Conservation (phyloP, 2,797 vertebrate genomes). For the Lagorchestes hirsutus region DNA sequence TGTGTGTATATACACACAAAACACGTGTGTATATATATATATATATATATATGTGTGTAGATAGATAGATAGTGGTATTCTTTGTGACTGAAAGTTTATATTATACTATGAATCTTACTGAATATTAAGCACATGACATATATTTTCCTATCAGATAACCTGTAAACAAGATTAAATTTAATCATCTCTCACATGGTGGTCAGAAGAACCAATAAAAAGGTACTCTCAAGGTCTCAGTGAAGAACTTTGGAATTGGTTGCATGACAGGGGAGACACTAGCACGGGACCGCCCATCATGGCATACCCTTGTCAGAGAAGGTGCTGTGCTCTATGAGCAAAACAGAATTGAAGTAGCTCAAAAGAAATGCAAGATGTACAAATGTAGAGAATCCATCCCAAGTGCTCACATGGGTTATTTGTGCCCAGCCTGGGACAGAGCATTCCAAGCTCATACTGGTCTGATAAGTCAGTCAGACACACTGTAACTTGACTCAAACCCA, state of each 20-base stretch:
- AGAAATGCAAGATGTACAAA: not conserved
- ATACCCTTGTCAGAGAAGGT: too few relatives aligned
- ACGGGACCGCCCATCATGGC: too few relatives aligned
- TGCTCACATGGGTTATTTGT: not conserved
- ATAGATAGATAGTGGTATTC: not conserved
- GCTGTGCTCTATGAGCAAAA: too few relatives aligned
- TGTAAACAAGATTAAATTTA: not conserved
- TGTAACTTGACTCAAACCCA: not conserved
- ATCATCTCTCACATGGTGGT: not conserved
- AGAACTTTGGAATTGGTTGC: too few relatives aligned
- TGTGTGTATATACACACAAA: too few relatives aligned
- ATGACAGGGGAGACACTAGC: too few relatives aligned
- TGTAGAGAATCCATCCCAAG: not conserved
- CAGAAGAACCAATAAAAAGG: too few relatives aligned
- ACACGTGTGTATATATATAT: too few relatives aligned
- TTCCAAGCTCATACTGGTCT: too few relatives aligned
- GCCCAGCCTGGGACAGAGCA: not conserved
- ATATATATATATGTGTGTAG: too few relatives aligned
- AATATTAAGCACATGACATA: not conserved
- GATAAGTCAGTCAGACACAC: not conserved
- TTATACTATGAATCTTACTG: not conserved
- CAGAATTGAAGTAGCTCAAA: too few relatives aligned
- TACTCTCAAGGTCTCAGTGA: too few relatives aligned
- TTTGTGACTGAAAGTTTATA: conserved; percentile 24
- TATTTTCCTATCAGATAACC: not conserved